Evolutionary conservation across 2,113 vertebrate genomes (phyloP).

Genomic region (Natator depressus): DNA sequence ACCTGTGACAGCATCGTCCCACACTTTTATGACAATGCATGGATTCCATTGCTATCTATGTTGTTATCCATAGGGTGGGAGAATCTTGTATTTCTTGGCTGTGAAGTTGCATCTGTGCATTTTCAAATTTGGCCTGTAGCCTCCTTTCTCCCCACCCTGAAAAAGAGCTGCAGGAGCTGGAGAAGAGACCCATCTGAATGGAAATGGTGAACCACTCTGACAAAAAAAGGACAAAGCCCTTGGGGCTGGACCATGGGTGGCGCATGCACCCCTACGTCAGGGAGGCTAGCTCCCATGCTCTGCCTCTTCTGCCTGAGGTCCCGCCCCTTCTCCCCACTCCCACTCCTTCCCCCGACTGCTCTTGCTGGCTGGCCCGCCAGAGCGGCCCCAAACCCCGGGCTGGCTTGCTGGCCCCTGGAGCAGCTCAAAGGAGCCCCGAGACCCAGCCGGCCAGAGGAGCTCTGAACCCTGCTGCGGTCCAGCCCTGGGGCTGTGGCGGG

Average conservation of each 20-base stretch:
- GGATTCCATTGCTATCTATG: background rate
- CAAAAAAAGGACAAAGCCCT: background rate
- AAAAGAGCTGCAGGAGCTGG: background rate
- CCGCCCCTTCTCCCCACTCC: no score
- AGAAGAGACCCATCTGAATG: background rate
- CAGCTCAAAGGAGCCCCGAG: no score
- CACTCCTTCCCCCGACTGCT: no score
- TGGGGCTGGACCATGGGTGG: background rate
- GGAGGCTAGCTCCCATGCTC: no score
- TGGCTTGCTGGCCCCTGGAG: no score
- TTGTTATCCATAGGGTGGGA: slow-evolving; percentile 2
- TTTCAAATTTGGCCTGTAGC: background rate
- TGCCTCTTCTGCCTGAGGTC: no score
- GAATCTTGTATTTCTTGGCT: slow-evolving; percentile 33
- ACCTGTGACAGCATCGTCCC: background rate
- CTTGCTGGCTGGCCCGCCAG: no score
- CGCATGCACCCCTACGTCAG: no score
- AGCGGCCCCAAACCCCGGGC: no score
- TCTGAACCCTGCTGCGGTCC: no score
- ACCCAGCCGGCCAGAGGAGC: no score
- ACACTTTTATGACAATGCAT: background rate
- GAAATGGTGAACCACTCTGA: fast-evolving
- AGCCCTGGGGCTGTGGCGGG: no score
- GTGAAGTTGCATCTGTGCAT: slow-evolving; percentile 35
- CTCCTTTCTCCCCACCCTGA: background rate